phyloP scores from a whole-genome alignment of 53 echinoderm and acorn worm species.

The Holothuria leucospilota region DNA sequence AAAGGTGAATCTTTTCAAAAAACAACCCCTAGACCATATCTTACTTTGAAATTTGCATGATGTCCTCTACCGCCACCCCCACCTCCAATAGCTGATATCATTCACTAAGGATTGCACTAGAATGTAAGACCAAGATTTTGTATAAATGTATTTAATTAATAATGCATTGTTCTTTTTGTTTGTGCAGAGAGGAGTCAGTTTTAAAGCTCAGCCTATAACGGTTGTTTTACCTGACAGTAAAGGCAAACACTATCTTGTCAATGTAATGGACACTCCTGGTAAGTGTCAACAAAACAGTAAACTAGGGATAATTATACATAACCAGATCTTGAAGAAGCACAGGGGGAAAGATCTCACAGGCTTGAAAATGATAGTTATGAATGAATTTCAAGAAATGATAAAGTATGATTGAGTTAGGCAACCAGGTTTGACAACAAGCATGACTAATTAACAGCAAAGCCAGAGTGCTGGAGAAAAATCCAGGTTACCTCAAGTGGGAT shows the following conservation, averaged over 20 bases:
- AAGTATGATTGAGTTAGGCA: too few relatives aligned
- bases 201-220: constrained; percentile 94
- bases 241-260: constrained; percentile 89
- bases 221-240: constrained; percentile 89
- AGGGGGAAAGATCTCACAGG: too few relatives aligned
- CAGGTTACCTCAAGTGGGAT: too few relatives aligned
- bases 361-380: too few relatives aligned
- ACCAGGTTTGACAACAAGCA: too few relatives aligned
- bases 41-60: background rate
- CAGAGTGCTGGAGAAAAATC: too few relatives aligned
- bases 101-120: too few relatives aligned
- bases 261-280: constrained; percentile 96
- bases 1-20: background rate
- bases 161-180: background rate
- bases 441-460: too few relatives aligned
- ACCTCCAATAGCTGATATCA: background rate
- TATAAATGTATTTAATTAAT: background rate
- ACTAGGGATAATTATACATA: too few relatives aligned
- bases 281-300: background rate
- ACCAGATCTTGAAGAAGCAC: too few relatives aligned
- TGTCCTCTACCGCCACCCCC: background rate
- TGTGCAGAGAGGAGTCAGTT: constrained; percentile 90
- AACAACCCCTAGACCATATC: background rate
- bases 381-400: too few relatives aligned
- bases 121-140: too few relatives aligned